A percentile compares a stretch with the other conserved stretches of the same genome.
phyloP scores from a whole-genome alignment of 2,113 vertebrate species.

The Elgaria multicarinata region DNA sequence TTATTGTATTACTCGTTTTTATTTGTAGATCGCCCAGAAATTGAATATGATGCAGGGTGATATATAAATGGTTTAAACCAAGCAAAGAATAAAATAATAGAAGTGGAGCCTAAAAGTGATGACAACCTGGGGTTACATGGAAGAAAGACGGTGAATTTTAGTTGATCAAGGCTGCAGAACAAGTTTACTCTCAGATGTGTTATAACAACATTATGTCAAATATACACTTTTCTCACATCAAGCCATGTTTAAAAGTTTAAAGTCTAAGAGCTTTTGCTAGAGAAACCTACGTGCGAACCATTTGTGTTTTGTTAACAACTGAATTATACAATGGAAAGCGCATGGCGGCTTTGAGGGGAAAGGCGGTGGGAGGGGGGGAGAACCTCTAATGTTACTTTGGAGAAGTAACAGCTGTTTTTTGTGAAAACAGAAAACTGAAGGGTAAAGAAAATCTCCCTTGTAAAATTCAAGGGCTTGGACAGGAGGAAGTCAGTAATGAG shows the following conservation, averaged over 20 bases:
- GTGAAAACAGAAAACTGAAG: conserved; percentile 34
- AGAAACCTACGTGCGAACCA: conserved; percentile 32
- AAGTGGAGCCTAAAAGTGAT: not conserved
- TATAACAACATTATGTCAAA: conserved; percentile 34
- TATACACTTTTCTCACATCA: conserved; percentile 27
- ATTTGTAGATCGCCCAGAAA: not conserved
- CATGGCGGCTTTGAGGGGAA: not conserved
- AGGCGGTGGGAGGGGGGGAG: no score
- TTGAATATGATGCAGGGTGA: not conserved
- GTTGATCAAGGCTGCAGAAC: not conserved
- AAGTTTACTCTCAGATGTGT: not conserved
- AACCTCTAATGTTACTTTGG: conserved; percentile 46
- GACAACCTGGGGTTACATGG: not conserved
- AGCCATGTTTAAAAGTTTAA: conserved; percentile 27
- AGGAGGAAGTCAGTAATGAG: conserved; percentile 63
- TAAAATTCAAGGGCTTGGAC: conserved; percentile 41
- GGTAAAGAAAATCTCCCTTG: conserved; percentile 31
- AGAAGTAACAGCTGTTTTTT: conserved; percentile 67
- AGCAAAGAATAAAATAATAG: not conserved
- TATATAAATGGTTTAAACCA: not conserved
- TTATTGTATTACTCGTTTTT: not conserved
- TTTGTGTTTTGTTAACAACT: conserved; percentile 58
- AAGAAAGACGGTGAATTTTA: not conserved
- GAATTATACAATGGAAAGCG: conserved; percentile 57
- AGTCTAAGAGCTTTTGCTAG: conserved; percentile 43